Evolutionary conservation across 2,888 invertebrate genomes (phyloP), one percentile per base, ranked within the genome.

Genomic region (Agrochola circellaris): DNA sequence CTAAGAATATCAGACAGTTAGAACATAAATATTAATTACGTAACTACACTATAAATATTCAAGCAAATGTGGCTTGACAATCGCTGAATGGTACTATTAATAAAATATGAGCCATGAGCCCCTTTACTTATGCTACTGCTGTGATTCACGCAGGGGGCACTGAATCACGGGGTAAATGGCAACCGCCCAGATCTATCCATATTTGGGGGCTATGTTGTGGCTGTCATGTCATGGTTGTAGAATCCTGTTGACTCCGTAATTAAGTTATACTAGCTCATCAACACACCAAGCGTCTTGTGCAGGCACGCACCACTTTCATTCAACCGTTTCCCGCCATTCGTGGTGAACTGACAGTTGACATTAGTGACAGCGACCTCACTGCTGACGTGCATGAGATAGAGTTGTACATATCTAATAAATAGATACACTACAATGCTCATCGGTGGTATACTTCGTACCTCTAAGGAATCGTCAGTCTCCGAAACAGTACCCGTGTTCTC

Each of bases 1-100:
- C 64, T 75, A 38, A 15, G 65, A 65, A 70, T 42, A 66, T 23
- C 23, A 20, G 42, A 82, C 68, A 60, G 54, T 76, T 65, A 54
- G 34, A 54, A 69, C 58, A 80, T 62, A 17, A 42, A 62, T 67
- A 34, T 51, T 34, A 48, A 67, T 81, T 56, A 42, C 20, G 54
- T 42, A 54, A 66, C 20, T 73, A n/a, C 15, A 7, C 45, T 30
- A 17, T 48, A 30, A 64, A 71, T 48, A 20, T 48, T 48, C 20
- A 20, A 26, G 20, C 13, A 51, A 7, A 56, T 64, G 23, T 48
- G 62, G 38, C 20, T 56, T 71, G 20, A 64, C 20, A 30, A 48
- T 71, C 30, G 30, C 15, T 79, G 2, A 56, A 56, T 62, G 13
- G n/a, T 60, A 30, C 42, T 20, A 73, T 73, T 60, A 34, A 73